These are phyloP conservation scores for Pampusana beccarii DNA, from an alignment of 2,113 vertebrate species.

Conservation along the genomic window DNA sequence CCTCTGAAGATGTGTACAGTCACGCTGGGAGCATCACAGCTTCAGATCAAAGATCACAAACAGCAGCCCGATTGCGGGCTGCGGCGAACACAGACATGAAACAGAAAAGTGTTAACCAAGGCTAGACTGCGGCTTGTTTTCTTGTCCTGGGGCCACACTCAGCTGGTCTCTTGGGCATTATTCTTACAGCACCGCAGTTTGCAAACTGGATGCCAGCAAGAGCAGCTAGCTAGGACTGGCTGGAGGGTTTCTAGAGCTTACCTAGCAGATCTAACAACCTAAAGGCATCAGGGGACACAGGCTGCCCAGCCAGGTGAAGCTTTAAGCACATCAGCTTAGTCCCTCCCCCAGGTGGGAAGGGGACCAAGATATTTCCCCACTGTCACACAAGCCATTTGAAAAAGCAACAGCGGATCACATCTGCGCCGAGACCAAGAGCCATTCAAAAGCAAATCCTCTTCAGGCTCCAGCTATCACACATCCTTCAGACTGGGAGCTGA, in stretches of 20 bases:
- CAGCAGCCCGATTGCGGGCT: neutral
- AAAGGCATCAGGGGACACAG: rapidly evolving
- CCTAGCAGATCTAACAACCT: neutral
- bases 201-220: neutral
- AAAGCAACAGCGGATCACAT: neutral
- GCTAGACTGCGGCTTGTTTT: conserved; percentile 27
- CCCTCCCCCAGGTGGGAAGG: neutral
- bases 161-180: neutral
- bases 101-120: conserved; percentile 19
- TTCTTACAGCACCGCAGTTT: neutral
- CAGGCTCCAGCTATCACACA: neutral
- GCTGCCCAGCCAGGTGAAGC: neutral
- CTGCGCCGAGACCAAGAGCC: neutral
- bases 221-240: neutral
- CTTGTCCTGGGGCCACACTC: neutral
- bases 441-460: neutral
- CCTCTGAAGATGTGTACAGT: neutral
- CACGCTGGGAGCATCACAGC: neutral
- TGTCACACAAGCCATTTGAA: neutral
- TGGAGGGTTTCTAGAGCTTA: neutral
- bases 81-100: neutral
- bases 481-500: neutral
- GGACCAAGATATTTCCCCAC: neutral
- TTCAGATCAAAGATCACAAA: neutral
- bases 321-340: neutral